Evolutionary conservation across 2,888 invertebrate genomes (phyloP).

Genomic region (Osmoderma eremita): DNA sequence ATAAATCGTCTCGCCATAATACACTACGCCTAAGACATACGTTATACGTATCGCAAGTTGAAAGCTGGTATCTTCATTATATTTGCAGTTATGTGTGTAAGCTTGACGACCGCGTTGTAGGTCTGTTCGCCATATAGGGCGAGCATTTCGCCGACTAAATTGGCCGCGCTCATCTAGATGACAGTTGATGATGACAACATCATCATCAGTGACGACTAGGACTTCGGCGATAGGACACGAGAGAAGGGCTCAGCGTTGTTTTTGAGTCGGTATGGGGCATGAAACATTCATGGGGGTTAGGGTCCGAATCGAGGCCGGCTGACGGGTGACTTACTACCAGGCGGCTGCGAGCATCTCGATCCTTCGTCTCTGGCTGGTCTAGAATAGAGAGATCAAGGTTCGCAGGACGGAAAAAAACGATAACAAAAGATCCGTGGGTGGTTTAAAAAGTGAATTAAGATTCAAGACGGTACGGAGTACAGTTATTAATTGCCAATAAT

Average conservation of each 20-base stretch:
- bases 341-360: constrained; percentile 6
- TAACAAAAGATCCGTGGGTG: no score
- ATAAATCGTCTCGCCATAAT: constrained; percentile 60
- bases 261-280: constrained; percentile 55
- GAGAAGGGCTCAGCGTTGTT: constrained; percentile 52
- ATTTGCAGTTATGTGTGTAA: not conserved
- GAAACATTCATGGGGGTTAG: constrained; percentile 58
- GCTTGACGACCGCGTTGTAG: constrained; percentile 51
- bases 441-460: no score
- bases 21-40: constrained; percentile 26
- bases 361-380: no score
- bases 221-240: constrained; percentile 50
- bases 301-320: not conserved
- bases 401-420: no score
- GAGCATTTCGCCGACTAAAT: constrained; percentile 58
- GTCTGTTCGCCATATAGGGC: constrained; percentile 62
- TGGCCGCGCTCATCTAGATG: constrained; percentile 57
- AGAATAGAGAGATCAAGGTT: no score
- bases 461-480: not conserved
- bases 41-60: constrained; percentile 14
- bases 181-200: constrained; percentile 65
- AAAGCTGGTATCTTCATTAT: constrained; percentile 65
- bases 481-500: constrained; percentile 2
- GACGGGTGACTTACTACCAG: constrained; percentile 23
- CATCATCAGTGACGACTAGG: constrained; percentile 55